phyloP scores from a whole-genome alignment of 2,888 invertebrate species.

The Acrobasis repandana region DNA sequence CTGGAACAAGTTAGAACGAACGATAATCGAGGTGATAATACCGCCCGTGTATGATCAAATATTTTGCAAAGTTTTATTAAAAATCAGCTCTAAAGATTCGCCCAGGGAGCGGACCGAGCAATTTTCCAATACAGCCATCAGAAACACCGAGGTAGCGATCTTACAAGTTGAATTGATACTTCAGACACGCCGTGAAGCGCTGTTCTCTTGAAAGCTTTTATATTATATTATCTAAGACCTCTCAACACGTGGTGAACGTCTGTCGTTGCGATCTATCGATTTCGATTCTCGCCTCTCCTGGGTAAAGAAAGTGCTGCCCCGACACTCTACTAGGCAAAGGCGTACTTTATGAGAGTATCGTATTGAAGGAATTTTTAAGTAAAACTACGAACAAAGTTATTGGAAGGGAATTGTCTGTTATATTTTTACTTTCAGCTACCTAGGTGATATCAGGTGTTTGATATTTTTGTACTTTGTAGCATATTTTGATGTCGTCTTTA shows the following conservation, averaged over 20 bases:
- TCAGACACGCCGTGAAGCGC: slow-evolving; percentile 75
- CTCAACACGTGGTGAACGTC: slow-evolving; percentile 77
- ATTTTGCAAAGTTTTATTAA: slow-evolving; percentile 68
- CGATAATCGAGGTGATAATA: slow-evolving; percentile 46
- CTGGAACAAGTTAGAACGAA: slow-evolving; percentile 34
- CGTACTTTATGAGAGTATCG: slow-evolving; percentile 50
- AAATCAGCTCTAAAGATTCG: slow-evolving; percentile 64
- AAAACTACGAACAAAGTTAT: slow-evolving; percentile 23
- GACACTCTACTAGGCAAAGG: slow-evolving; percentile 45
- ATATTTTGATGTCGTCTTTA: background rate
- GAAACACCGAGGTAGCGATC: slow-evolving; percentile 68
- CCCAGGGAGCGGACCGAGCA: slow-evolving; percentile 52
- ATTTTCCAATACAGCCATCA: slow-evolving; percentile 78
- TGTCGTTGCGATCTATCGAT: slow-evolving; percentile 74
- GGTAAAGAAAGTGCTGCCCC: slow-evolving; percentile 52
- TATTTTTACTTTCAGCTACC: slow-evolving; percentile 11
- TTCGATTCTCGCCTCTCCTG: slow-evolving; percentile 67
- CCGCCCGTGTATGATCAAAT: slow-evolving; percentile 47
- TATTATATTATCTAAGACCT: slow-evolving; percentile 81
- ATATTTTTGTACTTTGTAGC: background rate
- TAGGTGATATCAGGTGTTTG: slow-evolving; percentile 15
- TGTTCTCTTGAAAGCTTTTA: slow-evolving; percentile 82
- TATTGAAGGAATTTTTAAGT: slow-evolving; percentile 41
- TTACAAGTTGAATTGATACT: slow-evolving; percentile 81
- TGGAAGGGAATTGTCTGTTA: slow-evolving; percentile 11